Base-by-base conservation (phyloP, 2,113 vertebrate genomes). In the Pipra filicauda region DNA sequence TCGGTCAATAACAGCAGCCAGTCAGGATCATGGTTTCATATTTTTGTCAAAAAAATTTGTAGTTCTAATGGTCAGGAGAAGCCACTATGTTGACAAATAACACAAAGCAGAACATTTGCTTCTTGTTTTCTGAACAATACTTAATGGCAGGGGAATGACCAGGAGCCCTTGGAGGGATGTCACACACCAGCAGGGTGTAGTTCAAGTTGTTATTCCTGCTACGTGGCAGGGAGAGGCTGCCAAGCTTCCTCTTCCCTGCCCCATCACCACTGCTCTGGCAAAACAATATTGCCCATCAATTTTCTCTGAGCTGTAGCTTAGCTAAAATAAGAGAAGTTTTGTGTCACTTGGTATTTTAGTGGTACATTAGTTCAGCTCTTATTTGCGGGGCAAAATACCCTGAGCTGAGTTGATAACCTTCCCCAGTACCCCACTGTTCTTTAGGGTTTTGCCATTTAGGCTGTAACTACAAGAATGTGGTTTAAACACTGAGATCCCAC, bases 381-480 rank as follows among this genome's bases (percentile, higher is more conserved):
- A 76, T 59, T 91, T 39, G 43, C 51, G 90, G 41, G 65, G 28
- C 19, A 80, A 49, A 88, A 69, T 21, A 19, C 55, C 65, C 52
- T 59, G 54, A 71, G 72, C 7, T 41, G 82, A 41, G 64, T 1
- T 80, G 88, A 81, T 39, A 83, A 71, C 64, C 41, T 46, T 55
- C 86, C 74, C 52, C 13, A 69, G n/a, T 46, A 49, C 33, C 67
- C 94, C 1, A 0, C 78, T 85, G 94, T 79, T 96, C 77, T 95
- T 95, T 18, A 92, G 96, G 94, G 88, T 79, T 92, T 39, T 93
- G 82, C 93, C 49, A 57, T 91, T 94, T 94, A 26, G 66, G 44
- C 61, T 84, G n/a, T 74, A 74, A 86, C 30, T 8, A 23, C 65
- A 71, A 88, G 79, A 91, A 75, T 62, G 57, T 77, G 27, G 55